These are phyloP conservation scores for Lagenorhynchus albirostris DNA, from an alignment of 2,113 vertebrate species.

Conservation along the genomic window DNA sequence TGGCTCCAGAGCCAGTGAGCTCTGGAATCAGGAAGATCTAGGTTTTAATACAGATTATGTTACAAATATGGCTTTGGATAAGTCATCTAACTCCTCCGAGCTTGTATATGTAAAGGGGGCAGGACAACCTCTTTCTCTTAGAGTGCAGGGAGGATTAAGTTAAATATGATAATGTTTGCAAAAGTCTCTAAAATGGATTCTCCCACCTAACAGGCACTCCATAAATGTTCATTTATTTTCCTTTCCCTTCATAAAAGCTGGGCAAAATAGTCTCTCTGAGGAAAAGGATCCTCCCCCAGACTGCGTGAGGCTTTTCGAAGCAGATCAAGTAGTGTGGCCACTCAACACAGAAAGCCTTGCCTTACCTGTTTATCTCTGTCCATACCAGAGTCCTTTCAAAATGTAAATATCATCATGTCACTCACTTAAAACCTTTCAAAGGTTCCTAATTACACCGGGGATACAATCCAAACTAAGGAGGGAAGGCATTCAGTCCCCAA, in stretches of 20 bases:
- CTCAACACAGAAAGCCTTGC: neutral
- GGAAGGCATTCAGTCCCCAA: neutral
- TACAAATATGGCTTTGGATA: neutral
- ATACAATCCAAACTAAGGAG: neutral
- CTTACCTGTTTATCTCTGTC: conserved; percentile 39
- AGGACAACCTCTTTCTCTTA: neutral
- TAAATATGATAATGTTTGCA: neutral
- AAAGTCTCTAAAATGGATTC: neutral
- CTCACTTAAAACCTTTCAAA: neutral
- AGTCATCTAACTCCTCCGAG: neutral
- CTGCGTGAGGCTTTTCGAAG: neutral
- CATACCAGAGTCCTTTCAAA: conserved; percentile 50
- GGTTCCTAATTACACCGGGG: conserved; percentile 22
- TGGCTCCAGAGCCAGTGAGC: neutral
- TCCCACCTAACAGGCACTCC: neutral
- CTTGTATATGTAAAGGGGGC: neutral
- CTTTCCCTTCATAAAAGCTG: neutral
- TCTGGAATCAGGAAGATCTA: neutral
- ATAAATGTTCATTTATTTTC: neutral
- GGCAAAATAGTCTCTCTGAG: neutral
- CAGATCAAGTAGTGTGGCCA: neutral
- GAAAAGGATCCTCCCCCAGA: neutral
- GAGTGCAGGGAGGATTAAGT: neutral
- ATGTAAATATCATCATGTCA: conserved; percentile 31
- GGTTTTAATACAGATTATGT: neutral